These are phyloP conservation scores for Eupithecia tripunctaria DNA, from an alignment of 2,888 invertebrate species.

Conservation along the genomic window DNA sequence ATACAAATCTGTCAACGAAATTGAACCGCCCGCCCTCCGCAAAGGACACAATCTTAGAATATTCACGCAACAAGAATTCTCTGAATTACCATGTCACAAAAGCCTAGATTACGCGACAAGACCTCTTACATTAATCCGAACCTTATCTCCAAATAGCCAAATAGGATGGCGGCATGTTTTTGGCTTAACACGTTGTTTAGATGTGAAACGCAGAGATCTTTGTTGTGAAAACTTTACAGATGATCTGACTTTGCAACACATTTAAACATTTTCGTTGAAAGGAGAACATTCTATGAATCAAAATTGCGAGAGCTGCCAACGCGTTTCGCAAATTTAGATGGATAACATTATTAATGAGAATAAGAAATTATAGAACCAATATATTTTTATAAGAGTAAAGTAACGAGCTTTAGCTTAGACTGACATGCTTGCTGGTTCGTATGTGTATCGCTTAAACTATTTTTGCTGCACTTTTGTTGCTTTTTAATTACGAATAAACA, in stretches of 20 bases:
- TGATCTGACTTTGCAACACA: background rate
- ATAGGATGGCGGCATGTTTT: slow-evolving; percentile 17
- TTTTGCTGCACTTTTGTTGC: too few species aligned
- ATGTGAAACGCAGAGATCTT: slow-evolving; percentile 10
- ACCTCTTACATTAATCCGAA: slow-evolving; percentile 29
- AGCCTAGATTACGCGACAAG: slow-evolving; percentile 24
- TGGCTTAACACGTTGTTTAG: background rate
- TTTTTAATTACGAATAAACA: too few species aligned
- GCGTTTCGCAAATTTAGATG: too few species aligned
- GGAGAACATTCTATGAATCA: background rate
- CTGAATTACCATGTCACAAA: slow-evolving; percentile 18
- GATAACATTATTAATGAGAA: background rate
- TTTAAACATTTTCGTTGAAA: background rate
- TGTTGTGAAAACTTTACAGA: background rate
- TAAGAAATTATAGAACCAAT: background rate
- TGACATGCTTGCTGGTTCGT: too few species aligned
- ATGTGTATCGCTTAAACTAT: too few species aligned
- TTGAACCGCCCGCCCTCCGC: background rate
- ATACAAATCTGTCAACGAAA: background rate
- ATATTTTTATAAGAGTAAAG: too few species aligned
- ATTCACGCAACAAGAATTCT: slow-evolving; percentile 7
- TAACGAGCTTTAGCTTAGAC: too few species aligned
- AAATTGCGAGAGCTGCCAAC: background rate
- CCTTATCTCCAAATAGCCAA: slow-evolving; percentile 26
- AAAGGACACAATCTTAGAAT: background rate